phyloP scores from a whole-genome alignment of 64 coral and sea anemone species.

The Trachythela sp. region DNA sequence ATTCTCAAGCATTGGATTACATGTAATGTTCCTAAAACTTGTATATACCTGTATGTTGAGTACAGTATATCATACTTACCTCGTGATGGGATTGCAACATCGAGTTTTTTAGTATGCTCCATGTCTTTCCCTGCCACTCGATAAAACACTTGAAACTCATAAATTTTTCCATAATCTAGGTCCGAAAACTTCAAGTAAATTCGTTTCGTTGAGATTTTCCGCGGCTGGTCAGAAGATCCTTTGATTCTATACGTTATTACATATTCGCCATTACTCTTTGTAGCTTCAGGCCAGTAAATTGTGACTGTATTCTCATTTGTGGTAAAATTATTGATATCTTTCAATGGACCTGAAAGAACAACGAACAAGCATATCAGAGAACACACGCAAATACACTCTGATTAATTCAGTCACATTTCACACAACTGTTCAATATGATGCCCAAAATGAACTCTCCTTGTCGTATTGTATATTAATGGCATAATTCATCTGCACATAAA shows the following conservation, averaged over 20 bases:
- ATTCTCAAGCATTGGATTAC: no score
- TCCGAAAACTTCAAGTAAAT: not conserved
- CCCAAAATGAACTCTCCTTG: no score
- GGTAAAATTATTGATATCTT: not conserved
- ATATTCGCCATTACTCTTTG: not conserved
- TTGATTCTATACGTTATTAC: not conserved
- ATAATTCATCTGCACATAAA: no score
- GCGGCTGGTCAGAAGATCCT: not conserved
- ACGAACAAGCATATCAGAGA: no score
- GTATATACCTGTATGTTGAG: not conserved
- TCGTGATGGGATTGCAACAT: not conserved
- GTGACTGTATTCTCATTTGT: not conserved
- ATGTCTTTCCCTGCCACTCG: not conserved
- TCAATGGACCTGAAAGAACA: not conserved
- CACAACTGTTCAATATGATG: no score
- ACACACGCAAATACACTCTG: no score
- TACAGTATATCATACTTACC: not conserved
- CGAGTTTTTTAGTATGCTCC: not conserved
- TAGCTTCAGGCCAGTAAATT: not conserved
- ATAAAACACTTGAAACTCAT: constrained; percentile 5
- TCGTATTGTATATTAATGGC: no score
- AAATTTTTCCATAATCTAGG: not conserved
- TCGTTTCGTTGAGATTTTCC: not conserved
- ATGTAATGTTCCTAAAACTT: not conserved
- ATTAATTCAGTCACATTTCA: no score